These are phyloP conservation scores for Salvator merianae DNA, from an alignment of 2,113 vertebrate genomes.

Conservation along the genomic window DNA sequence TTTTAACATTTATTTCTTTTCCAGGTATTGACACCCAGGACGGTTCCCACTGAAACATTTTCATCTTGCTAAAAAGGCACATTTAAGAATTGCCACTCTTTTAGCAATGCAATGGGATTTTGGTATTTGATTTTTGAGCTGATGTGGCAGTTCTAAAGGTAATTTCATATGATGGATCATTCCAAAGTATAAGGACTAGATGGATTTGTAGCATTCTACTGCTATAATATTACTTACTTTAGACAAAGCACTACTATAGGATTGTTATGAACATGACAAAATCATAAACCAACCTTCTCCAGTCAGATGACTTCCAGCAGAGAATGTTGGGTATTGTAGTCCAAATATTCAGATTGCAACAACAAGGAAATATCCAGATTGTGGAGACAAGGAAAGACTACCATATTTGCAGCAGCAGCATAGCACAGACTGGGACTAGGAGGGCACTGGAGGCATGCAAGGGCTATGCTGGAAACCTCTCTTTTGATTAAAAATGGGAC, in stretches of 20 bases:
- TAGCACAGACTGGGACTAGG: no score
- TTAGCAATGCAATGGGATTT: not conserved
- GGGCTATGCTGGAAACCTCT: no score
- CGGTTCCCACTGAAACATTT: slow-evolving; percentile 62
- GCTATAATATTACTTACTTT: not conserved
- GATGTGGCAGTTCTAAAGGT: slow-evolving; percentile 39
- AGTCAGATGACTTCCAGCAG: no score
- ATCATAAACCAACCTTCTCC: not conserved
- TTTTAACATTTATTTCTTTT: slow-evolving; percentile 77
- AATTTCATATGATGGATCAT: not conserved
- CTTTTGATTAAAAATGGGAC: no score
- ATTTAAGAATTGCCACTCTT: slow-evolving; percentile 48
- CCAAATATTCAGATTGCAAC: no score
- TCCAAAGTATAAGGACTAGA: not conserved
- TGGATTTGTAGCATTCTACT: not conserved
- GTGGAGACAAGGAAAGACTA: no score
- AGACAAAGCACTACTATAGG: not conserved
- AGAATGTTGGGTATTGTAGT: no score
- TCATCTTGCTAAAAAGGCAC: slow-evolving; percentile 68
- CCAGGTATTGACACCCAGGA: slow-evolving; percentile 74
- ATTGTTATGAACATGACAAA: not conserved
- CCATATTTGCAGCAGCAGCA: no score
- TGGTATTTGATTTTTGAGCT: slow-evolving; percentile 25
- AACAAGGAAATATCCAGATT: no score
- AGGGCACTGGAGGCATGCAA: no score